Evolutionary conservation across 92 coral and sea anemone species (phyloP), one percentile per base, ranked within the genome.

Genomic region (Pocillopora grandis): DNA sequence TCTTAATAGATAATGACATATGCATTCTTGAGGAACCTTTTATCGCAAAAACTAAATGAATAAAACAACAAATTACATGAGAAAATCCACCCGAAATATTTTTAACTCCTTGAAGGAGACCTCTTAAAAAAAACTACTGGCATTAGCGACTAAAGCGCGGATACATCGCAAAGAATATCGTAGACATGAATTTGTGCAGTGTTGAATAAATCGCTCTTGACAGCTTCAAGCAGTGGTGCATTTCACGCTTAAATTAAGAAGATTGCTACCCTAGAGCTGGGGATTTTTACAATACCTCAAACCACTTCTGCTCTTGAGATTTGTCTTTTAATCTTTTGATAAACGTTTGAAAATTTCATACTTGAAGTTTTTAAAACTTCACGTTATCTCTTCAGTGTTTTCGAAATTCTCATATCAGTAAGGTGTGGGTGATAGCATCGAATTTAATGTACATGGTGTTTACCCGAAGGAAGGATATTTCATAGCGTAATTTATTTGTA

Each of bases 21-120:
- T 72, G 36, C 79, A 83, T 83, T 83, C 86, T 83, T 83, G 37
- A 49, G 19, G 73, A 74, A 66, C 72, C n/a, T 83, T 82, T 83
- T 73, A 83, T 83, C 80, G 21, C 33, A 23, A 27, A 42, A 31
- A 15, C 16, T 82, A 17, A 75, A 62, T 83, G 72, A 83, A 83
- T 83, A 83, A 63, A 72, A 52, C 35, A 65, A 74, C 74, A 83
- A n/a, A 42, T 55, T 58, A 3, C 17, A 16, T 8, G 19, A 58
- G 42, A 20, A 70, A 58, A 71, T 70, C 31, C 57, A 42, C 42
- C 23, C 20, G 57, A 21, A 58, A 71, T 71, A 48, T 70, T 35
- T 61, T 35, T 57, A 18, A 70, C 70, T 60, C 49, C 14, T 37
- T 81, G 77, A 42, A 58, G 27, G 16, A 71, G 56, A n/a, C 17